phyloP scores from a whole-genome alignment of 2,888 invertebrate species.

The Cephus pygmeus region DNA sequence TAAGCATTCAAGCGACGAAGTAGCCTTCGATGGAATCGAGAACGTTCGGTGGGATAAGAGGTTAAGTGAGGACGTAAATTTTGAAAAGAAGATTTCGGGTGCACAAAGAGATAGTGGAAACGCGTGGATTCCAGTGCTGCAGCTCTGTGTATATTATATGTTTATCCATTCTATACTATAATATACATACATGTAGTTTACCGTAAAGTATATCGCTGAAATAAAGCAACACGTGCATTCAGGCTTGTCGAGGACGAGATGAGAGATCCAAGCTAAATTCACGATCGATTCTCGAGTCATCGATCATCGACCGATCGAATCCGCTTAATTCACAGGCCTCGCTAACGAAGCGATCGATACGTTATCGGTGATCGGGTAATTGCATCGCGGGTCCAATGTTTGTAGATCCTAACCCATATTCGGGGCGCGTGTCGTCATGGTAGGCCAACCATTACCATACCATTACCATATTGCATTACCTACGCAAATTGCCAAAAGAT shows the following conservation, averaged over 20 bases:
- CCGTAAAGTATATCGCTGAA: background rate
- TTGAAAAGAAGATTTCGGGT: background rate
- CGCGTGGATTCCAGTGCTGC: background rate
- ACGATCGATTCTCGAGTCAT: background rate
- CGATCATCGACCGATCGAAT: background rate
- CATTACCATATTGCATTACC: slow-evolving; percentile 31
- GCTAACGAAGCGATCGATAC: slow-evolving; percentile 42
- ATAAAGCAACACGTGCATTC: background rate
- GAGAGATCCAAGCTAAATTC: background rate
- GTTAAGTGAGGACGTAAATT: slow-evolving; percentile 32
- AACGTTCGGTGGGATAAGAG: background rate
- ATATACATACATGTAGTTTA: background rate
- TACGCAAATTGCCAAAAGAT: slow-evolving; percentile 30
- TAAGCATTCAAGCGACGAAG: background rate
- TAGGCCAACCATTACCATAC: slow-evolving; percentile 29
- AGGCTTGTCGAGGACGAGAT: background rate
- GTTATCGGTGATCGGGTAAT: slow-evolving; percentile 11
- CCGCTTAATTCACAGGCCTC: slow-evolving; percentile 16
- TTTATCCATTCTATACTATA: background rate
- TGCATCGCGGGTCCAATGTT: slow-evolving; percentile 17
- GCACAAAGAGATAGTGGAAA: background rate
- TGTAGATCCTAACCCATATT: slow-evolving; percentile 21
- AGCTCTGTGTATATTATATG: background rate
- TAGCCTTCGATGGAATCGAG: background rate
- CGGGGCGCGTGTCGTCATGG: slow-evolving; percentile 23